Evolutionary conservation across 2,888 invertebrate species (phyloP).

Genomic region (Luffia ferchaultella): DNA sequence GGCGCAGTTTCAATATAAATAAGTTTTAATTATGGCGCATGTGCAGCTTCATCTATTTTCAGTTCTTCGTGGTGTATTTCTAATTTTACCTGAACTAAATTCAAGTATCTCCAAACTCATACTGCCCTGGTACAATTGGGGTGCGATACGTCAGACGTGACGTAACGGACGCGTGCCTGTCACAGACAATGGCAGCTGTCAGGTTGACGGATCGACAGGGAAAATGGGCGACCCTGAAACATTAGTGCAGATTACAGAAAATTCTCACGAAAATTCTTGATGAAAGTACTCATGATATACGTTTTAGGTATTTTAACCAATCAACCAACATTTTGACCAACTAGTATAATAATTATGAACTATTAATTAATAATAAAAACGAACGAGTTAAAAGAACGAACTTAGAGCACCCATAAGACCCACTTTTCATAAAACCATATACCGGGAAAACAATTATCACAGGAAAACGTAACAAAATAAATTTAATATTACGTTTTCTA

Average conservation of each 20-base stretch:
- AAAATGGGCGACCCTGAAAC: background rate
- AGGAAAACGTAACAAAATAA: too few species aligned
- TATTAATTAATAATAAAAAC: too few species aligned
- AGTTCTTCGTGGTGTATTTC: background rate
- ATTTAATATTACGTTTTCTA: too few species aligned
- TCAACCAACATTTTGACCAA: too few species aligned
- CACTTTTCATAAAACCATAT: too few species aligned
- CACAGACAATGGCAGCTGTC: slow-evolving; percentile 35
- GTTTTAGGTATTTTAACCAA: too few species aligned
- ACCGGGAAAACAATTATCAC: too few species aligned
- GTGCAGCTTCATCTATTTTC: background rate
- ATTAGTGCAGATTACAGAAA: background rate
- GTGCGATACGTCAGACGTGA: slow-evolving; percentile 49
- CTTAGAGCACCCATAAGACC: too few species aligned
- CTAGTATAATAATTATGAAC: too few species aligned
- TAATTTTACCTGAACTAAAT: background rate
- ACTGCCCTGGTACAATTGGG: slow-evolving; percentile 47
- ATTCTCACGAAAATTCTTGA: too few species aligned
- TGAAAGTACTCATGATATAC: too few species aligned
- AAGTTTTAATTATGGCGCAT: background rate
- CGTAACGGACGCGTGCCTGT: slow-evolving; percentile 52
- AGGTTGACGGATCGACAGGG: slow-evolving; percentile 20
- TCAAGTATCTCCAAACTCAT: slow-evolving; percentile 21
- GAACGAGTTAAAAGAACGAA: too few species aligned
- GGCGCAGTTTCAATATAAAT: background rate